A percentile compares a stretch with the other conserved stretches of the same genome.
Evolutionary conservation across 2,888 invertebrate genomes (phyloP).

Genomic region (Hartigia nigra): DNA sequence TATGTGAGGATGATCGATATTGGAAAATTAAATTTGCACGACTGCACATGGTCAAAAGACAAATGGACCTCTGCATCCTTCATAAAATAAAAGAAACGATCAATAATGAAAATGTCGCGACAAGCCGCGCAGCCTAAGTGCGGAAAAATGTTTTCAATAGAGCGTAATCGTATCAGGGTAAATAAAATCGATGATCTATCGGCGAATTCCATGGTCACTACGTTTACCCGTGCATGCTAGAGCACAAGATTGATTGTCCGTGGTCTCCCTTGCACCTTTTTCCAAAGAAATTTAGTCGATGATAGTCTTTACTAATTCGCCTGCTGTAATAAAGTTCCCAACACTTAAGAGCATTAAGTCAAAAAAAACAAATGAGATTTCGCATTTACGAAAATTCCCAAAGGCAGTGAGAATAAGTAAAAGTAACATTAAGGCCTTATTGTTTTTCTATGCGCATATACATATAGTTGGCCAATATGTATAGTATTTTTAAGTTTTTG

Average conservation of each 20-base stretch:
- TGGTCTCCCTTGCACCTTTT: background rate
- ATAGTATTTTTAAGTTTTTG: background rate
- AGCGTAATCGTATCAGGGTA: background rate
- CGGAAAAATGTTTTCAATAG: background rate
- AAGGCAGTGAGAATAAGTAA: background rate
- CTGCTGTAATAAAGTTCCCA: background rate
- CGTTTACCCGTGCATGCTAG: constrained; percentile 16
- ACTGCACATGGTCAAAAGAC: background rate
- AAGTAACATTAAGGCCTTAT: background rate
- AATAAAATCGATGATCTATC: constrained; percentile 24
- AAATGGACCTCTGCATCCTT: background rate
- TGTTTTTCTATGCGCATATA: background rate
- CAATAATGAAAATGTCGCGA: background rate
- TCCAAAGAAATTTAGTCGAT: background rate
- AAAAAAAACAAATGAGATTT: background rate
- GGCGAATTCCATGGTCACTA: constrained; percentile 12
- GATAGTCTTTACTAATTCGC: background rate
- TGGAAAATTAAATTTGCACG: background rate
- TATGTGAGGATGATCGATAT: background rate
- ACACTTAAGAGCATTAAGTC: background rate
- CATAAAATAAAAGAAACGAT: background rate
- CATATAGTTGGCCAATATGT: no score
- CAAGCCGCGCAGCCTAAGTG: background rate
- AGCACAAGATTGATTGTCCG: constrained; percentile 24
- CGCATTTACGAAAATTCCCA: background rate